Conservation (phyloP, 2,113 vertebrate species). For the Leiothrix lutea region DNA sequence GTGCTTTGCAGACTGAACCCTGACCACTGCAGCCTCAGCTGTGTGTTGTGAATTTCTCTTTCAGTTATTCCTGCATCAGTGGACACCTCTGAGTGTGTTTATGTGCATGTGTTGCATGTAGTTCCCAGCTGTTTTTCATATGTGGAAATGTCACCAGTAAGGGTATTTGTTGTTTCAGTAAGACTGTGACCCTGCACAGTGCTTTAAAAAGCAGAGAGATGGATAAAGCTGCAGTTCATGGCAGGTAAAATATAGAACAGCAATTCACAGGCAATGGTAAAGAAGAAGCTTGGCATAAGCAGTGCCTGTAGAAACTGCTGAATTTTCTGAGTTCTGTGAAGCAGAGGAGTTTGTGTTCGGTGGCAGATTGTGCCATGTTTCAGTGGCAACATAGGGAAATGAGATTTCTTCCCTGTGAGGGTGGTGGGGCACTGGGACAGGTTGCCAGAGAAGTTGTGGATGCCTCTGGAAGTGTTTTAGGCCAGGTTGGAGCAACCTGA, state of each 20-base stretch:
- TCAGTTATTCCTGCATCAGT: not conserved
- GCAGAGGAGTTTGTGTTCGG: not conserved
- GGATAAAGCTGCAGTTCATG: not conserved
- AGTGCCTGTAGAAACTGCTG: not conserved
- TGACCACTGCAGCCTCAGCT: not conserved
- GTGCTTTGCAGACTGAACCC: constrained; percentile 3
- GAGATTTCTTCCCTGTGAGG: not conserved
- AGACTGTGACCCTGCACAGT: not conserved
- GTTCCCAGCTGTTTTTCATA: not conserved
- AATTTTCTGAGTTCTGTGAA: not conserved
- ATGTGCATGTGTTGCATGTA: rapidly evolving
- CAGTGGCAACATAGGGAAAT: not conserved
- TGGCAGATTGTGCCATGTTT: not conserved
- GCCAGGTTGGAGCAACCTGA: not conserved
- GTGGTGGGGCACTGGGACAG: not conserved
- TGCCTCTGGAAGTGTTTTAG: not conserved
- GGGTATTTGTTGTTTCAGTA: not conserved
- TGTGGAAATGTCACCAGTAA: not conserved
- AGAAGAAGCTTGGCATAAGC: not conserved
- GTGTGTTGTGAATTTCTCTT: not conserved
- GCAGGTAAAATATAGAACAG: not conserved
- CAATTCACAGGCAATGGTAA: not conserved
- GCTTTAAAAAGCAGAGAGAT: not conserved
- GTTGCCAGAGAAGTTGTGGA: not conserved
- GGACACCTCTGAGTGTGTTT: not conserved